Conservation (phyloP, 2,113 vertebrate species). For the Oryzias melastigma region DNA sequence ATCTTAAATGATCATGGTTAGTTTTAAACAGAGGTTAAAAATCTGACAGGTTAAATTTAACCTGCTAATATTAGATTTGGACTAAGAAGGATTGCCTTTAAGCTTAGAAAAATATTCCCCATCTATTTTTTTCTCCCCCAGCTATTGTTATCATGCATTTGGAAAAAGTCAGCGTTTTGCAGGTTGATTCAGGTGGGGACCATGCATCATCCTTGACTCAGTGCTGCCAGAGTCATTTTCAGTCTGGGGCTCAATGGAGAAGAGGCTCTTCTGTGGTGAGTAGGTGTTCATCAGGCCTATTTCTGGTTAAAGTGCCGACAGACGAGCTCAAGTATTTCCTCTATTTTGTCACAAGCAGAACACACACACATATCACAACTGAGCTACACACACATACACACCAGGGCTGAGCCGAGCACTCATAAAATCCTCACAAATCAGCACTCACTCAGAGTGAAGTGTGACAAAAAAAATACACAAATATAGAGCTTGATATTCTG, state of each 20-base stretch:
- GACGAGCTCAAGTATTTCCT: slow-evolving; percentile 62
- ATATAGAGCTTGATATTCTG: slow-evolving; percentile 40
- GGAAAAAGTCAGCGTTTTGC: slow-evolving; percentile 9
- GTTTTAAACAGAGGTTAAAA: too few relatives aligned
- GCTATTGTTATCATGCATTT: background rate
- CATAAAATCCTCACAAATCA: slow-evolving; percentile 51
- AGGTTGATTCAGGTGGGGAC: slow-evolving; percentile 19
- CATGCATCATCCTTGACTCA: slow-evolving; percentile 51
- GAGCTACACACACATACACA: slow-evolving; percentile 11
- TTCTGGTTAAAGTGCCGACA: slow-evolving; percentile 63
- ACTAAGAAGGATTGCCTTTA: too few relatives aligned
- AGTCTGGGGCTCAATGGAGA: slow-evolving; percentile 64
- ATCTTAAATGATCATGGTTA: too few relatives aligned
- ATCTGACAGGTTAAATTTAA: too few relatives aligned
- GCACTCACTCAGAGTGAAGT: slow-evolving; percentile 46
- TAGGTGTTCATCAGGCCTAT: slow-evolving; percentile 69
- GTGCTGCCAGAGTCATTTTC: slow-evolving; percentile 49
- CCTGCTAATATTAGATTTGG: too few relatives aligned
- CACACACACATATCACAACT: slow-evolving; percentile 1
- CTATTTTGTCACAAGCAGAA: slow-evolving; percentile 25
- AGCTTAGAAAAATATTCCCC: too few relatives aligned
- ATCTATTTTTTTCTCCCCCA: background rate
- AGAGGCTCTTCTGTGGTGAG: slow-evolving; percentile 62
- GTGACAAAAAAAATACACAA: slow-evolving; percentile 36
- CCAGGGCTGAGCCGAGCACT: slow-evolving; percentile 6